A percentile compares a stretch with the other conserved stretches of the same genome.
phyloP scores from a whole-genome alignment of 2,888 invertebrate genomes.

The Aplocera efformata region DNA sequence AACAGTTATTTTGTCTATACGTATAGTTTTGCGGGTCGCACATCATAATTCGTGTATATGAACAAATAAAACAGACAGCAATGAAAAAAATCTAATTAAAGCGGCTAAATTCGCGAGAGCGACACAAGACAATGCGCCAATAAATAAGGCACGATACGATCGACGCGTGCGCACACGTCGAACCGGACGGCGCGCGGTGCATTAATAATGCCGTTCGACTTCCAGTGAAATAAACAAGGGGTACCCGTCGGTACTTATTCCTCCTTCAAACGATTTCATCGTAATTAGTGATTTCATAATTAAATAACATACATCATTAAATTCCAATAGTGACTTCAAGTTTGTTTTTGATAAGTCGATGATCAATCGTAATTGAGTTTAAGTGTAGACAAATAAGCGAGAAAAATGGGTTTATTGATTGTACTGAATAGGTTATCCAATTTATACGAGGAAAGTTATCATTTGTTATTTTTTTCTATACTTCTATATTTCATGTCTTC shows the following conservation, averaged over 20 bases:
- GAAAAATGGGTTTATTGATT: too few species aligned
- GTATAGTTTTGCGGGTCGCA: too few species aligned
- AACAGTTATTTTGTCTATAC: too few species aligned
- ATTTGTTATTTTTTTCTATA: too few species aligned
- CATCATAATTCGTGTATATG: too few species aligned
- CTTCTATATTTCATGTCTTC: too few species aligned
- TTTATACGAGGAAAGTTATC: too few species aligned
- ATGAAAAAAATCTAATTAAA: constrained; percentile 39
- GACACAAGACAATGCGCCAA: constrained; percentile 45
- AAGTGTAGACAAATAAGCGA: too few species aligned
- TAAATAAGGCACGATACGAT: constrained; percentile 53
- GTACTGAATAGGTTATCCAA: too few species aligned
- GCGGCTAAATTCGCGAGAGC: constrained; percentile 33
- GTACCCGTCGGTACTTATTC: constrained; percentile 7
- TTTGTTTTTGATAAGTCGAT: too few species aligned
- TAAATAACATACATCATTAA: constrained; percentile 1
- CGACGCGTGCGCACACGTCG: constrained; percentile 44
- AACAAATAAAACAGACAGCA: constrained; percentile 5
- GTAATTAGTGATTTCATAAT: constrained; percentile 15
- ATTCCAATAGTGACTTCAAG: too few species aligned
- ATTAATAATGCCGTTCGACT: constrained; percentile 28
- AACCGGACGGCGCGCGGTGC: constrained; percentile 24
- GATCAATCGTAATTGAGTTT: too few species aligned
- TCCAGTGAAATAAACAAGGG: constrained; percentile 20
- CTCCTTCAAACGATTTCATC: constrained; percentile 7